Conservation (phyloP, 2,113 vertebrate species). For the Dicerorhinus sumatrensis region DNA sequence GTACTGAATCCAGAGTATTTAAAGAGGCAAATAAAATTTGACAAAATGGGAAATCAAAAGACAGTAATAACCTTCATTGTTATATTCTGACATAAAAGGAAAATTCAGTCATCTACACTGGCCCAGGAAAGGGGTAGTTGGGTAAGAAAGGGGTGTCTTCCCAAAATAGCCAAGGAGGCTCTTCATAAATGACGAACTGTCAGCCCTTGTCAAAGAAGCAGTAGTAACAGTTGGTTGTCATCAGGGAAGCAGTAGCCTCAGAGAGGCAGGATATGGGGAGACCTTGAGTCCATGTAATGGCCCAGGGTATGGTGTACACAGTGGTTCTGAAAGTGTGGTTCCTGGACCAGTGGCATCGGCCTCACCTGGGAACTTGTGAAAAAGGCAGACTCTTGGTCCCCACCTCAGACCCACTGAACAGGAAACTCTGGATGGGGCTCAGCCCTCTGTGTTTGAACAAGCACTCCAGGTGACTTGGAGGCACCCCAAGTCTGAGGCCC, state of each 20-base stretch:
- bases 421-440: neutral
- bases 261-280: no score
- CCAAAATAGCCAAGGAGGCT: neutral
- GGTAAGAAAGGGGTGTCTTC: neutral
- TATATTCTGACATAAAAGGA: no score
- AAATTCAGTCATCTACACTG: neutral
- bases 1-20: neutral
- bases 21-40: neutral
- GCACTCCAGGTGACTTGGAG: neutral
- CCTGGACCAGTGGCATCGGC: neutral
- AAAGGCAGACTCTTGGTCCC: neutral
- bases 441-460: neutral
- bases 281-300: rapidly evolving
- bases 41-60: neutral
- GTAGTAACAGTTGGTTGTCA: no score
- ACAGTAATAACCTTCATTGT: neutral
- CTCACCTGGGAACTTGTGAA: neutral
- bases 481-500: neutral
- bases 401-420: no score
- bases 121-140: neutral
- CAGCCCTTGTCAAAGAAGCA: neutral
- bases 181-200: neutral
- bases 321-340: neutral
- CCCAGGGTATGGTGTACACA: rapidly evolving
- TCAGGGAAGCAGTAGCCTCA: neutral